phyloP scores from a whole-genome alignment of 1,140 invertebrate species.

The Rhyzopertha dominica region DNA sequence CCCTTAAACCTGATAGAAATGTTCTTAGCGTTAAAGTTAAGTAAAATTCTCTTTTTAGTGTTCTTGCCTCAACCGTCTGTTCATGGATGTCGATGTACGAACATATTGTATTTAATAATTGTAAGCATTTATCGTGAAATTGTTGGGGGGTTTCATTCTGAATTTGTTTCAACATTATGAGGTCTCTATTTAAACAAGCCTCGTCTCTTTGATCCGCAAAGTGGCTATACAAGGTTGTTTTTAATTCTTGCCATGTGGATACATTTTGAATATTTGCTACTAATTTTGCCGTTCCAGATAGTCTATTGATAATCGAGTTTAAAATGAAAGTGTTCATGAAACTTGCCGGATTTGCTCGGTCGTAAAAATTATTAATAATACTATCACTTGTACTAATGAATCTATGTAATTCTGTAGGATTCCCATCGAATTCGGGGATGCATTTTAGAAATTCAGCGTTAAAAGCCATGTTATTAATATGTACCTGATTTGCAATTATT shows the following conservation, averaged over 20 bases:
- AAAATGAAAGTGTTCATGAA: slow-evolving; percentile 19
- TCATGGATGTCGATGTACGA: slow-evolving; percentile 13
- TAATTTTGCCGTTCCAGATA: slow-evolving; percentile 15
- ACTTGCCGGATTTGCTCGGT: slow-evolving; percentile 9
- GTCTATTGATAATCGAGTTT: slow-evolving; percentile 16
- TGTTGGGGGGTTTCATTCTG: slow-evolving; percentile 7
- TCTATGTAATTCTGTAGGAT: slow-evolving; percentile 16
- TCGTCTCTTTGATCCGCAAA: slow-evolving; percentile 17
- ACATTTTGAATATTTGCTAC: slow-evolving; percentile 20
- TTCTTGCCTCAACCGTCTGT: not conserved
- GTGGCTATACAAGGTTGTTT: slow-evolving; percentile 11
- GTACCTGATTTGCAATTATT: not conserved
- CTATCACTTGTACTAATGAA: slow-evolving; percentile 11
- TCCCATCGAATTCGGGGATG: slow-evolving; percentile 17
- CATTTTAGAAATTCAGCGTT: slow-evolving; percentile 19
- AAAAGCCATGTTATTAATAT: slow-evolving; percentile 9
- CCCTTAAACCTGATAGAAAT: slow-evolving; percentile 17
- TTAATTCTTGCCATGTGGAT: slow-evolving; percentile 9
- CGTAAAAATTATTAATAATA: slow-evolving; percentile 15
- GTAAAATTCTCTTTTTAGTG: slow-evolving; percentile 11
- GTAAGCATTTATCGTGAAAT: slow-evolving; percentile 12
- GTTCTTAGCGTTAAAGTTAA: slow-evolving; percentile 15
- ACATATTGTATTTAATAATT: slow-evolving; percentile 18
- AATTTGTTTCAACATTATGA: slow-evolving; percentile 14
- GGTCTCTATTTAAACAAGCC: slow-evolving; percentile 15